phyloP scores from a whole-genome alignment of 2,113 vertebrate species.

The Corydoras maculifer region DNA sequence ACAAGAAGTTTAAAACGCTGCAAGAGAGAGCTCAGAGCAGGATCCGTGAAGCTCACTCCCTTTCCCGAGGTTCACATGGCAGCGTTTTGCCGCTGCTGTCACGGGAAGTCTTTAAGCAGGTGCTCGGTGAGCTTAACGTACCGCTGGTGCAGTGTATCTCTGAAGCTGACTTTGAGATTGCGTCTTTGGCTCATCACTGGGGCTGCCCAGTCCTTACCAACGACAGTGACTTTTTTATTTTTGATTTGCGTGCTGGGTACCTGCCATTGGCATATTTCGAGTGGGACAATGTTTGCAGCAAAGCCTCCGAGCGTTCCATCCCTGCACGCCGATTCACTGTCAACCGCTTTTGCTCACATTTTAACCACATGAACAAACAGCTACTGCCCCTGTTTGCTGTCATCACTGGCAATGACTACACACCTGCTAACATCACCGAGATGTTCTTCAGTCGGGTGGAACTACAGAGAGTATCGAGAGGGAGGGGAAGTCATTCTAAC shows the following conservation, averaged over 20 bases:
- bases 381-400: conserved; percentile 84
- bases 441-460: conserved; percentile 56
- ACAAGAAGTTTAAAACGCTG: conserved; percentile 80
- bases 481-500: conserved; percentile 50
- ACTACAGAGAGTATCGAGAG: conserved; percentile 28
- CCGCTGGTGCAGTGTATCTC: conserved; percentile 79
- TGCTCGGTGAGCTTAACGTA: conserved; percentile 66
- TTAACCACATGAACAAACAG: conserved; percentile 59
- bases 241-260: conserved; percentile 81
- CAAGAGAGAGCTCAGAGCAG: conserved; percentile 70
- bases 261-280: conserved; percentile 77
- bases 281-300: conserved; percentile 66
- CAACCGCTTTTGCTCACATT: conserved; percentile 67
- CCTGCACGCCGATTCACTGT: conserved; percentile 70
- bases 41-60: conserved; percentile 69
- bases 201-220: conserved; percentile 81
- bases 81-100: conserved; percentile 74
- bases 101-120: conserved; percentile 76
- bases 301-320: conserved; percentile 63
- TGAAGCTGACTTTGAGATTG: conserved; percentile 88
- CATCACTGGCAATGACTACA: conserved; percentile 80
- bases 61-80: conserved; percentile 66
- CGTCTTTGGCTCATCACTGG: conserved; percentile 83
- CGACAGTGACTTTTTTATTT: conserved; percentile 93
- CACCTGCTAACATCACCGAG: conserved; percentile 56